These are phyloP conservation scores for Bombus consobrinus DNA, from an alignment of 1,140 invertebrate genomes.

Conservation along the genomic window DNA sequence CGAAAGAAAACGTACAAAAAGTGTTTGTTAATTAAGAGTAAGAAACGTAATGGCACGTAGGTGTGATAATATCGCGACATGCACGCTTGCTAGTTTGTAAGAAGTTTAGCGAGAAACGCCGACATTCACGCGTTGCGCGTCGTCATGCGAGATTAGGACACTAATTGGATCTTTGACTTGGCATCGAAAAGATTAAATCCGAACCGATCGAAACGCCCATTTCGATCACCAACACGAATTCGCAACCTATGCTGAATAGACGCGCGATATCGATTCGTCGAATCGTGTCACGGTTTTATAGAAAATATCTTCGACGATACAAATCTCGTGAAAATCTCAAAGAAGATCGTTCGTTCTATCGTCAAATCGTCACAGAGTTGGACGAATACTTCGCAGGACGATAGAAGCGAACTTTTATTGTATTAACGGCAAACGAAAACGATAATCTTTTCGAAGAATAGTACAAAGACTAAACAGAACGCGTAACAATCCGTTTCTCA, in stretches of 20 bases:
- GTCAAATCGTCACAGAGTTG: neutral
- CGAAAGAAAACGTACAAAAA: conserved; percentile 60
- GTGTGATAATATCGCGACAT: conserved; percentile 57
- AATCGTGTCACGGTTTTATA: neutral
- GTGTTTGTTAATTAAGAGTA: conserved; percentile 58
- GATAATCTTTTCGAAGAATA: neutral
- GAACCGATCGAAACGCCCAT: neutral
- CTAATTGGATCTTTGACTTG: conserved; percentile 30
- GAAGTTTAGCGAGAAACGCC: conserved; percentile 38
- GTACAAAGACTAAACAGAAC: conserved; percentile 5
- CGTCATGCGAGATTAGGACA: conserved; percentile 39
- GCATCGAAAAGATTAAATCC: neutral
- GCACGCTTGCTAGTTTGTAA: conserved; percentile 65
- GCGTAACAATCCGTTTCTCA: neutral
- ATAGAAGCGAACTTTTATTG: neutral
- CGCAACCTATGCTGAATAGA: neutral
- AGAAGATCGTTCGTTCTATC: neutral
- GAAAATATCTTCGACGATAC: neutral
- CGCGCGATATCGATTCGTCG: neutral
- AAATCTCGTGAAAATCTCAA: neutral
- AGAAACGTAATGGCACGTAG: conserved; percentile 55
- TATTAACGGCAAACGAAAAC: no score
- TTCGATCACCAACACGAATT: neutral
- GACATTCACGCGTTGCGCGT: neutral
- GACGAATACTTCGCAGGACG: neutral